phyloP scores from a whole-genome alignment of 1,140 invertebrate genomes.

The Steinernema khuongi region DNA sequence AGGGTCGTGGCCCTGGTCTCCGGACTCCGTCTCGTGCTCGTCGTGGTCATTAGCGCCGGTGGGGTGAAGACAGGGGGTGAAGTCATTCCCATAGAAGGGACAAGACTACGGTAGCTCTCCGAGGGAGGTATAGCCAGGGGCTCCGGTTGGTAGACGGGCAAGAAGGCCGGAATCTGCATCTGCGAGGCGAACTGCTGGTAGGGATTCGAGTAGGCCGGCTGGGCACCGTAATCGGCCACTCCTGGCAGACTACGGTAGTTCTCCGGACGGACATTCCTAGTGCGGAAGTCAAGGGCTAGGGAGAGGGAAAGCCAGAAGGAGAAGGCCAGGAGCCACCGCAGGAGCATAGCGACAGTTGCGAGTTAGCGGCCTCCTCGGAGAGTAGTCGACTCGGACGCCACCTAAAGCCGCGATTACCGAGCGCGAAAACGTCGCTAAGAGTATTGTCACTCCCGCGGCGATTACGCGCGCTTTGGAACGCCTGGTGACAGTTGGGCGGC shows the following conservation, averaged over 20 bases:
- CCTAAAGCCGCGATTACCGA: slow-evolving; percentile 12
- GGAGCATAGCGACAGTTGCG: background rate
- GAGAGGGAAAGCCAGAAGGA: background rate
- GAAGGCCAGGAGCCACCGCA: background rate
- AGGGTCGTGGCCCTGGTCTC: background rate
- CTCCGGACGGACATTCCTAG: background rate
- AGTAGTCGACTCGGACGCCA: background rate
- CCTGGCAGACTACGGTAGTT: background rate
- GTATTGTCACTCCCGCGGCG: slow-evolving; percentile 7
- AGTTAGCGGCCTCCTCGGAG: slow-evolving; percentile 1
- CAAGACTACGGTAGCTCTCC: background rate
- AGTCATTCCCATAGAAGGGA: background rate
- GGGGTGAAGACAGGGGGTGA: too few species aligned
- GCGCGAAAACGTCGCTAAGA: slow-evolving; percentile 8
- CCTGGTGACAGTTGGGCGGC: too few species aligned
- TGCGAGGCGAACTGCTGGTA: background rate
- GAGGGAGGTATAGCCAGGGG: background rate
- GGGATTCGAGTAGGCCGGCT: background rate
- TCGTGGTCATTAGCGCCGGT: too few species aligned
- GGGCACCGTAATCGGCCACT: background rate
- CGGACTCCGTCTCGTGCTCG: too few species aligned
- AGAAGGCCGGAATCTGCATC: background rate
- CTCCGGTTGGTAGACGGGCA: slow-evolving; percentile 5
- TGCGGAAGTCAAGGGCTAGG: background rate
- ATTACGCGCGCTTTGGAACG: background rate